Evolutionary conservation across 2,113 vertebrate genomes (phyloP).

Genomic region (Actinemys pallida): DNA sequence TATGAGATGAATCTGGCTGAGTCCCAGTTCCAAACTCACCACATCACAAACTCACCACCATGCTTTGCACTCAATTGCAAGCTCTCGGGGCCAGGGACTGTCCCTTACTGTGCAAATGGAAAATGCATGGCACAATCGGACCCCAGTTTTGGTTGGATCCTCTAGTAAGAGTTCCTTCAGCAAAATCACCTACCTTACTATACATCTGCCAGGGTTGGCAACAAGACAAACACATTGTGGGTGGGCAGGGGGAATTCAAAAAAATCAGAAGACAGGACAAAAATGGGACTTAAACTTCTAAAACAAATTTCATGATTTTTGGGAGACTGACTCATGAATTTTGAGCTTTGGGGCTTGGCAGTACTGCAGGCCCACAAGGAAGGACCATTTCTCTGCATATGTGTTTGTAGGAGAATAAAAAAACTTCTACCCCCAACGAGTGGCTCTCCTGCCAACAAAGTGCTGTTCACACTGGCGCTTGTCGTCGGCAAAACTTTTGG

Average conservation of each 20-base stretch:
- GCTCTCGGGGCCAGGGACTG: neutral
- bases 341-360: neutral
- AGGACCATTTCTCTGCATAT: neutral
- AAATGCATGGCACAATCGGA: neutral
- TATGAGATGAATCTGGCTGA: neutral
- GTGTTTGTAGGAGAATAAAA: neutral
- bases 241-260: neutral
- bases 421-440: too few species aligned
- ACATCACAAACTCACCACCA: neutral
- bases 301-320: neutral
- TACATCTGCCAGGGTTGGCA: neutral
- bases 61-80: neutral
- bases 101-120: neutral
- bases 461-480: too few species aligned
- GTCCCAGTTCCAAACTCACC: neutral
- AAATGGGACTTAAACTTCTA: neutral
- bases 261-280: neutral
- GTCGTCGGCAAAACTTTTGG: too few species aligned
- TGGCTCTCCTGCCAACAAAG: too few species aligned
- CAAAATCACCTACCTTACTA: neutral
- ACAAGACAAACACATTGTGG: neutral
- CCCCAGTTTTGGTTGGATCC: neutral
- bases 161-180: neutral
- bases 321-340: neutral
- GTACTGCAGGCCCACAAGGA: neutral